A percentile compares a stretch with the other conserved stretches of the same genome.
phyloP scores from a whole-genome alignment of 2,888 invertebrate species.

The Parnassius orleans region DNA sequence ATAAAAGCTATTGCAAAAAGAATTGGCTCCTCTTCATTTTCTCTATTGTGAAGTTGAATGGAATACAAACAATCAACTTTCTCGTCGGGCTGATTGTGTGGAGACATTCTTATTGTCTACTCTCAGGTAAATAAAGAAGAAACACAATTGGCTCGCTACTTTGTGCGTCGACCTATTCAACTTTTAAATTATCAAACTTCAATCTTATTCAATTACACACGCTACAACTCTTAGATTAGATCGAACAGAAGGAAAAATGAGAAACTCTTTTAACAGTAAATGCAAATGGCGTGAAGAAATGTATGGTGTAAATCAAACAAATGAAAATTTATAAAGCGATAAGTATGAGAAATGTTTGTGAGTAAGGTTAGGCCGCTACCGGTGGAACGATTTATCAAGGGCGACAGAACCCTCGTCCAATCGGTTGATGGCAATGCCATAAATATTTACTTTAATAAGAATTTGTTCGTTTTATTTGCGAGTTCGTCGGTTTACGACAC shows the following conservation, averaged over 20 bases:
- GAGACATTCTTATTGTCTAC: constrained; percentile 74
- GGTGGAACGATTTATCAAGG: constrained; percentile 75
- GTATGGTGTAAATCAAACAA: constrained; percentile 69
- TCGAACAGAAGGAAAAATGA: constrained; percentile 22
- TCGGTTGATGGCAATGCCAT: constrained; percentile 79
- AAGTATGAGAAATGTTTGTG: constrained; percentile 67
- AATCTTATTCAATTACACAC: constrained; percentile 41
- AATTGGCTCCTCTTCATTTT: constrained; percentile 77
- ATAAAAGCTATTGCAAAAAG: constrained; percentile 69
- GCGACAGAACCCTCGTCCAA: constrained; percentile 74
- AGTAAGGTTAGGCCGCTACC: constrained; percentile 66
- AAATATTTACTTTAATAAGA: constrained; percentile 81
- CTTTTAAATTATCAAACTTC: constrained; percentile 65
- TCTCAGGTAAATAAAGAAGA: constrained; percentile 72
- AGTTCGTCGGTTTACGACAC: constrained; percentile 72
- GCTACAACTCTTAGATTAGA: constrained; percentile 28
- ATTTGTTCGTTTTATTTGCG: constrained; percentile 75
- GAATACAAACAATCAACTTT: constrained; percentile 74
- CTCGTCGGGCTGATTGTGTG: constrained; percentile 71
- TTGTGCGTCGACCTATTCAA: constrained; percentile 65
- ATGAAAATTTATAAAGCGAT: constrained; percentile 65
- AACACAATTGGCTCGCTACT: constrained; percentile 61
- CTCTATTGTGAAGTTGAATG: constrained; percentile 76
- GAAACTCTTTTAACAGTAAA: constrained; percentile 34
- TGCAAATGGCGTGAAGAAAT: constrained; percentile 53